A percentile compares a stretch with the other conserved stretches of the same genome.
phyloP scores from a whole-genome alignment of 2,797 vertebrate species.

The Capromys pilorides region DNA sequence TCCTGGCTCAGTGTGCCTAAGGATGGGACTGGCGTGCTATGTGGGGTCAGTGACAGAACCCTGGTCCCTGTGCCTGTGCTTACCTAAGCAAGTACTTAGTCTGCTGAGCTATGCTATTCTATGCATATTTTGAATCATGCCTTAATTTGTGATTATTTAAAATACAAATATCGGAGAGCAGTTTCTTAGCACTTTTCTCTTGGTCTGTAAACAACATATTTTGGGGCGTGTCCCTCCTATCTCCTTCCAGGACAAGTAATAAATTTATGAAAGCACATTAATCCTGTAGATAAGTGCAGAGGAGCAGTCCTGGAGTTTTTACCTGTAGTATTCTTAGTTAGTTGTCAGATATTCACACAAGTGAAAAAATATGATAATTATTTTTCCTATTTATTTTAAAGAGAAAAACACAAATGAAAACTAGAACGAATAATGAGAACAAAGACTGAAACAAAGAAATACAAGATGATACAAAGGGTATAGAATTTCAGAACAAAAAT shows the following conservation, averaged over 20 bases:
- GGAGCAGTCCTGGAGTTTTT: neutral
- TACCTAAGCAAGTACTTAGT: too few relatives aligned
- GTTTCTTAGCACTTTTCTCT: neutral
- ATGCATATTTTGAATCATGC: neutral
- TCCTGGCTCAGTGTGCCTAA: too few relatives aligned
- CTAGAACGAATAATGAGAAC: too few relatives aligned
- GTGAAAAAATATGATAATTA: neutral
- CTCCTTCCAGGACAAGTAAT: neutral
- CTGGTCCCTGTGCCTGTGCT: too few relatives aligned
- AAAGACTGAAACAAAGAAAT: too few relatives aligned
- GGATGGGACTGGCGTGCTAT: too few relatives aligned
- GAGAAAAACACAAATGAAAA: too few relatives aligned
- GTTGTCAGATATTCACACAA: neutral
- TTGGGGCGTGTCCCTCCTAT: neutral
- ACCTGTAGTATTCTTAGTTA: neutral
- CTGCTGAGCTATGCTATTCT: too few relatives aligned
- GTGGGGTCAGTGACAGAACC: too few relatives aligned
- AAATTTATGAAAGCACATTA: neutral
- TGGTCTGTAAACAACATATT: neutral
- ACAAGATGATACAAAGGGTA: too few relatives aligned
- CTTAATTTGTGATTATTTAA: neutral
- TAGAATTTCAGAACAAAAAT: too few relatives aligned
- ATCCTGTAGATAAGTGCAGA: neutral
- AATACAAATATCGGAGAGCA: neutral
- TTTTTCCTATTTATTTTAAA: neutral